These are phyloP conservation scores for Sterna hirundo DNA, from an alignment of 2,113 vertebrate species.

Conservation along the genomic window DNA sequence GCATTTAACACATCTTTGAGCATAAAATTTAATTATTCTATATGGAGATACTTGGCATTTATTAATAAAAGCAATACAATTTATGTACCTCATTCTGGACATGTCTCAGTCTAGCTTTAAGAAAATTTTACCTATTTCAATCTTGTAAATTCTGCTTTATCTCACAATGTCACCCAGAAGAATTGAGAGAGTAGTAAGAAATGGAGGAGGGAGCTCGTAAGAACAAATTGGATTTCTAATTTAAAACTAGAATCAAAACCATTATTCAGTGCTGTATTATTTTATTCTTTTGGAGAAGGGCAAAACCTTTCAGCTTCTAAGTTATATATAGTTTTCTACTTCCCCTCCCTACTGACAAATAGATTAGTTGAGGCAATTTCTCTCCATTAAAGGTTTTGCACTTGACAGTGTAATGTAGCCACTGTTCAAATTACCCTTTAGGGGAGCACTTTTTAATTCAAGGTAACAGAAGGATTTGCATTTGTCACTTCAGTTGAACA, in stretches of 20 bases:
- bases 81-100: conserved; percentile 5
- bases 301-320: conserved; percentile 36
- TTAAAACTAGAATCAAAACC: conserved; percentile 43
- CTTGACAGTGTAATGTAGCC: conserved; percentile 51
- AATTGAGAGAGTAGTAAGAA: conserved; percentile 9
- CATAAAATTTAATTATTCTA: conserved; percentile 46
- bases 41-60: conserved; percentile 12
- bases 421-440: conserved; percentile 45
- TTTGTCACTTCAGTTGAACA: conserved; percentile 14
- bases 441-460: conserved; percentile 11
- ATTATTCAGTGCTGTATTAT: conserved; percentile 31
- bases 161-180: conserved; percentile 30
- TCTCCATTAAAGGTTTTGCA: conserved; percentile 60
- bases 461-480: conserved; percentile 47
- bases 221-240: conserved; percentile 55
- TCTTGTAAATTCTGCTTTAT: conserved; percentile 20
- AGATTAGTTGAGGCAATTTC: conserved; percentile 57
- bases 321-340: conserved; percentile 55
- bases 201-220: conserved; percentile 16
- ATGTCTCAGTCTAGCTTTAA: neutral
- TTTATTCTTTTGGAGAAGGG: conserved; percentile 42
- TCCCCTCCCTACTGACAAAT: conserved; percentile 56
- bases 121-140: conserved; percentile 23
- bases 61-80: conserved; percentile 50
- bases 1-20: conserved; percentile 12